phyloP scores from a whole-genome alignment of 1,140 invertebrate species.

The Scylla paramamosain region DNA sequence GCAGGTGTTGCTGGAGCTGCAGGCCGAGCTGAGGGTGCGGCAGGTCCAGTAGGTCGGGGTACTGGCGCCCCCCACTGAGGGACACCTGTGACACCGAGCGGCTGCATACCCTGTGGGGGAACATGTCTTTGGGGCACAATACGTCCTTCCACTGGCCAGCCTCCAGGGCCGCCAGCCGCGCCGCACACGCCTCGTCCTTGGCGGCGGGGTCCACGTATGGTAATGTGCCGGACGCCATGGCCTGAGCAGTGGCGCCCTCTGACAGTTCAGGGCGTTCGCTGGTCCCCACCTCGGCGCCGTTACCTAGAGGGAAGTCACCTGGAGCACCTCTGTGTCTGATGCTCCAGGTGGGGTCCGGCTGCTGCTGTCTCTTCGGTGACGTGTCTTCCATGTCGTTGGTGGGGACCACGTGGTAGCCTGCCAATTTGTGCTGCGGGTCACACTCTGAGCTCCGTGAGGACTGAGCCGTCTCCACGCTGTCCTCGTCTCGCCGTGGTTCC shows the following conservation, averaged over 20 bases:
- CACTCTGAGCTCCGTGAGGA: conserved; percentile 52
- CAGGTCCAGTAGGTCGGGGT: conserved; percentile 70
- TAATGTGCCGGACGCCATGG: neutral
- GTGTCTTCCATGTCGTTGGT: conserved; percentile 79
- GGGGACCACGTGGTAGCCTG: conserved; percentile 87
- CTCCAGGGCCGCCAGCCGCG: conserved; percentile 31
- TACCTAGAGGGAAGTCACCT: conserved; percentile 15
- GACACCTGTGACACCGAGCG: conserved; percentile 63
- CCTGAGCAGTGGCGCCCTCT: neutral
- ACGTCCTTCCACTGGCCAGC: conserved; percentile 49
- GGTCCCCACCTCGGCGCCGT: neutral
- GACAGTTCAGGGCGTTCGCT: conserved; percentile 26
- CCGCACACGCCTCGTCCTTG: neutral
- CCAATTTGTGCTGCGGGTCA: conserved; percentile 80
- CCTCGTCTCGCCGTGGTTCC: conserved; percentile 46
- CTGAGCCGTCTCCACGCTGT: conserved; percentile 52
- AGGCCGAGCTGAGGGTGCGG: conserved; percentile 39
- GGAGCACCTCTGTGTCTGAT: neutral
- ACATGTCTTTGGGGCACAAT: conserved; percentile 49
- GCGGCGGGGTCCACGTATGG: conserved; percentile 15
- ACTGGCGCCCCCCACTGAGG: conserved; percentile 47
- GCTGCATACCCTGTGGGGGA: conserved; percentile 60
- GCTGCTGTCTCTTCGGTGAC: conserved; percentile 81
- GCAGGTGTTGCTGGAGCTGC: conserved; percentile 51
- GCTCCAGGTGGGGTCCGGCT: conserved; percentile 72